Conservation (phyloP, 1,140 invertebrate species). For the Polypedilum vanderplanki region DNA sequence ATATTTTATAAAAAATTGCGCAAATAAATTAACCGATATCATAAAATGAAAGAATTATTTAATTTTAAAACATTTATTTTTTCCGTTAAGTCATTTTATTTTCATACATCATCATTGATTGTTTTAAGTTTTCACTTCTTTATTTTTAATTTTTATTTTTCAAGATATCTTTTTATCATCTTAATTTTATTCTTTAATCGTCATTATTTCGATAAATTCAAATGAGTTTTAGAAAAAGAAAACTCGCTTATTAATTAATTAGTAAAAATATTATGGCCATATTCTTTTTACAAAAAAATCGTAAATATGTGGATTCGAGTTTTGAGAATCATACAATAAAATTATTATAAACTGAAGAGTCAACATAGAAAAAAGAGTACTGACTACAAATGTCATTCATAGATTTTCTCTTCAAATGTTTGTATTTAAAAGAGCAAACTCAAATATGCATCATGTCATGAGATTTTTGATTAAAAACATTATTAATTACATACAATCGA, state of each 20-base stretch:
- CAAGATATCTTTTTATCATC: not conserved
- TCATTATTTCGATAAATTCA: slow-evolving; percentile 19
- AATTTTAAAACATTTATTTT: slow-evolving; percentile 29
- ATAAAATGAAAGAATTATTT: not conserved
- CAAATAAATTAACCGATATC: too few relatives aligned
- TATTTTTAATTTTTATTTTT: not conserved
- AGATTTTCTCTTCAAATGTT: too few relatives aligned
- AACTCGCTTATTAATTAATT: not conserved
- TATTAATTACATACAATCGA: slow-evolving; percentile 12
- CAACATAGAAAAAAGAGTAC: not conserved
- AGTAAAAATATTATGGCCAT: slow-evolving; percentile 3
- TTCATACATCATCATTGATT: slow-evolving; percentile 25
- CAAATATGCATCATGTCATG: not conserved
- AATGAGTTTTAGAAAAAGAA: not conserved
- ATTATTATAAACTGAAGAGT: not conserved
- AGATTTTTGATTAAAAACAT: not conserved
- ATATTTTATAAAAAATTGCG: too few relatives aligned
- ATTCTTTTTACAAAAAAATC: not conserved
- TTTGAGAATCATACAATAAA: slow-evolving; percentile 1
- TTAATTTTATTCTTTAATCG: not conserved
- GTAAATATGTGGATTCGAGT: not conserved
- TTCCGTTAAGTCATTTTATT: slow-evolving; percentile 25
- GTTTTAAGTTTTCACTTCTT: slow-evolving; percentile 24
- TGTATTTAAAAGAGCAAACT: not conserved
- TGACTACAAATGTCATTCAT: not conserved